Evolutionary conservation across 2,888 invertebrate species (phyloP).

Genomic region (Pristionchus fissidentatus): DNA sequence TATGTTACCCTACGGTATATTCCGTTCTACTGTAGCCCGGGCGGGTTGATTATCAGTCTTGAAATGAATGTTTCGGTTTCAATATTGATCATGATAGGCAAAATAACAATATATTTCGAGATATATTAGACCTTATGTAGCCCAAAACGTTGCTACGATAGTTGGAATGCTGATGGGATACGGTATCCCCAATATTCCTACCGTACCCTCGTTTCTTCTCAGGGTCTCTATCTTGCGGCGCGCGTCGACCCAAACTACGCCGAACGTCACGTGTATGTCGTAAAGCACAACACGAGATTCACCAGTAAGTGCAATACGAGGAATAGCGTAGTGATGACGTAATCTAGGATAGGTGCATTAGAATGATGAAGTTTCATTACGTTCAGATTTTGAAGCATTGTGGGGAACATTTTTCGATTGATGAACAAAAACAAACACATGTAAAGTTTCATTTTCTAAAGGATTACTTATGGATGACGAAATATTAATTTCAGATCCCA

Average conservation of each 20-base stretch:
- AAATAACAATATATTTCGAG: too few relatives aligned
- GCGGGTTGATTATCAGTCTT: neutral
- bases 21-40: neutral
- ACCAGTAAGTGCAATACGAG: neutral
- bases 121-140: too few relatives aligned
- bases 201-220: neutral
- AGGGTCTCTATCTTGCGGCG: slow-evolving; percentile 38
- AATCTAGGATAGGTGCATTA: neutral
- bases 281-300: slow-evolving; percentile 46
- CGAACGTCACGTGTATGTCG: neutral
- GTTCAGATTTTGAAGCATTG: neutral
- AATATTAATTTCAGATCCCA: neutral
- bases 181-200: too few relatives aligned
- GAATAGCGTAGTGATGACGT: neutral
- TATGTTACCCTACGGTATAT: neutral
- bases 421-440: too few relatives aligned
- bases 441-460: too few relatives aligned
- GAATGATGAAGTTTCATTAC: neutral
- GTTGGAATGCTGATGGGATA: too few relatives aligned
- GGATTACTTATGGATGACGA: neutral
- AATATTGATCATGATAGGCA: too few relatives aligned
- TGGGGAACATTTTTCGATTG: neutral
- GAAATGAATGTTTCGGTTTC: too few relatives aligned
- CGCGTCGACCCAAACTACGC: neutral
- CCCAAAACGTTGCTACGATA: too few relatives aligned